Evolutionary conservation across 2,797 vertebrate species (phyloP).

Genomic region (Melanitta fusca): DNA sequence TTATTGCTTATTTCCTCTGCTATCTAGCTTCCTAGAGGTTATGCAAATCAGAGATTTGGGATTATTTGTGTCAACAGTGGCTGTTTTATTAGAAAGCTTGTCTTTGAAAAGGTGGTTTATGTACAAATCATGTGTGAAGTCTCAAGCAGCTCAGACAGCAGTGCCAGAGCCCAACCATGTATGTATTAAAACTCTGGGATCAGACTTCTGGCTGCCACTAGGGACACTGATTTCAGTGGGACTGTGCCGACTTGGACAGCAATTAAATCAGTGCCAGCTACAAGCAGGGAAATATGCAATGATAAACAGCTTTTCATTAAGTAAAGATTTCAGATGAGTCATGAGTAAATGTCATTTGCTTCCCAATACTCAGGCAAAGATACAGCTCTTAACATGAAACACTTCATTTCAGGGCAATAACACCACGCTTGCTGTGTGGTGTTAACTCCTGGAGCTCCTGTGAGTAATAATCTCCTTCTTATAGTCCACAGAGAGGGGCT

Average conservation of each 20-base stretch:
- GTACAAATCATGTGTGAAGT: background rate
- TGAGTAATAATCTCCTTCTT: background rate
- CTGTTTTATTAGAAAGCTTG: slow-evolving; percentile 33
- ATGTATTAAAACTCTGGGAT: background rate
- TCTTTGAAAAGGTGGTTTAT: slow-evolving; percentile 46
- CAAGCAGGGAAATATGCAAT: background rate
- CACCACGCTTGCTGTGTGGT: background rate
- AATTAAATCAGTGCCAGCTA: background rate
- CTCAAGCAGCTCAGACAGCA: background rate
- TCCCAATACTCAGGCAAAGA: background rate
- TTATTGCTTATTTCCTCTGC: slow-evolving; percentile 56
- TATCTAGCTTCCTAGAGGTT: slow-evolving; percentile 22
- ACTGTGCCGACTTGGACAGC: background rate
- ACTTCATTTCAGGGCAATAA: background rate
- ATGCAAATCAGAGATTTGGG: slow-evolving; percentile 51
- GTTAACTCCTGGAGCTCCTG: background rate
- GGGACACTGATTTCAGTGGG: background rate
- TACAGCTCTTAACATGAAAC: background rate
- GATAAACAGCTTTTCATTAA: background rate
- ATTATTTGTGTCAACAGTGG: slow-evolving; percentile 49
- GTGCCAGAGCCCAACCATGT: background rate
- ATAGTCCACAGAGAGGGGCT: background rate
- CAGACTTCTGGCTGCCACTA: background rate
- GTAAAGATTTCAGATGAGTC: background rate
- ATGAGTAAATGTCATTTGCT: background rate